Base-by-base conservation (phyloP, 2,797 vertebrate genomes). In the Hozukius guyotensis region DNA sequence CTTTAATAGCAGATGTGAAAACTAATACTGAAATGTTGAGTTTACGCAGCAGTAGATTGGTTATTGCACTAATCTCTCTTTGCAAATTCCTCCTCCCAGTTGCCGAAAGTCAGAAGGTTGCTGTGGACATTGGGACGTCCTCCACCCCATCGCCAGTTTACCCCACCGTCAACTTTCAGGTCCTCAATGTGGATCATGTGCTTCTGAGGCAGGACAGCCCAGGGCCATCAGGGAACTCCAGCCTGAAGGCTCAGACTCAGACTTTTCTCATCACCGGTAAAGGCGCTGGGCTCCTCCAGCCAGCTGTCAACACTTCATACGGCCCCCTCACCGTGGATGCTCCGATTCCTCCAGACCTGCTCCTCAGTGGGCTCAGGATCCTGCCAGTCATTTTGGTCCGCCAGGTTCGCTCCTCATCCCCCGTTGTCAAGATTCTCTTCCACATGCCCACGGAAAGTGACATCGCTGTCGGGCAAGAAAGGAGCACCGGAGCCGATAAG, bases 351-450 rank as follows among this genome's bases (percentile, higher is more conserved):
- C 92, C 85, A 75, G 97, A 98, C 75, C 53, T 98, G 55, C 82
- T 99, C 80, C 90, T 96, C 18, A 88, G 88, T 9, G 92, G 95
- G 2, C 88, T 87, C 92, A 96, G 87, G 66, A 96, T 99, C 34
- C 88, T 96, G 79, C 93, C 97, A 0, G 95, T 93, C 71, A 94
- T 98, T 65, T 79, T 99, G 85, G 93, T 84, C 56, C 94, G 91
- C n/a, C 96, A 95, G 80, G 93, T 99, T 57, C 96, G 96, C 75
- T 96, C 84, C 0, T 96, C 95, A 5, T 93, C 94, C 62, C 98
- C 98, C 1, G 76, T 89, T n/a, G 95, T 98, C 56, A 97, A 97
- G 87, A 93, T 99, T 20, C 95, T 99, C 29, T 99, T 99, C 94
- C 96, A 98, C 72, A 62, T 97, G 12, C 90, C 96, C n/a, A 55